Percentiles rank a stretch among this genome's conserved stretches.
phyloP scores from a whole-genome alignment of 2,113 vertebrate species.

The Symphodus melops region DNA sequence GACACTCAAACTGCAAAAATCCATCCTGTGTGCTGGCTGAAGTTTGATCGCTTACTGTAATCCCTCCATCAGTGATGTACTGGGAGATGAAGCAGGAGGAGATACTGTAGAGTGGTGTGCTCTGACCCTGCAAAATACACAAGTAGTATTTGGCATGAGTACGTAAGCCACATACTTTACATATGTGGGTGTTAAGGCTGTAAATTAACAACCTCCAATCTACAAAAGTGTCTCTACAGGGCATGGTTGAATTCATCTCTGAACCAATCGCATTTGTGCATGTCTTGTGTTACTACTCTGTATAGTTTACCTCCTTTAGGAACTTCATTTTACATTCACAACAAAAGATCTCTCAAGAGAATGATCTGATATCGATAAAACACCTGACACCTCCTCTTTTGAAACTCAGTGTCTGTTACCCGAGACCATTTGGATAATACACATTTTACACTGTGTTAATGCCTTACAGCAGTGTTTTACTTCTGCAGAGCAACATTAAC shows the following conservation, averaged over 20 bases:
- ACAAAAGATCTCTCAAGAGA: conserved; percentile 5
- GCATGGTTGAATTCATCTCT: neutral
- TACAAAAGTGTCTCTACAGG: neutral
- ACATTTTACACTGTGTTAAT: conserved; percentile 26
- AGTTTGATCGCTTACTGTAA: conserved; percentile 40
- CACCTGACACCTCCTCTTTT: neutral
- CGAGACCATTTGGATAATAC: conserved; percentile 18
- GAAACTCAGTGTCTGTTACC: neutral
- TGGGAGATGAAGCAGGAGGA: neutral
- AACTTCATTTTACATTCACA: neutral
- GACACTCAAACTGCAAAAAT: conserved; percentile 7
- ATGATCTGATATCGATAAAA: neutral
- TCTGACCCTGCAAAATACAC: conserved; percentile 4
- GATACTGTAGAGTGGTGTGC: conserved; percentile 9
- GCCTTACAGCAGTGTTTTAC: conserved; percentile 32
- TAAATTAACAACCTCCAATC: neutral
- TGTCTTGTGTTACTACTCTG: neutral
- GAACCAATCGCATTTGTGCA: neutral
- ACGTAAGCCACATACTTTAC: neutral
- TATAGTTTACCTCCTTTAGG: conserved; percentile 13
- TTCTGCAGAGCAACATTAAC: conserved; percentile 28
- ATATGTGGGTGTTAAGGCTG: neutral
- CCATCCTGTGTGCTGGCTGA: conserved; percentile 20
- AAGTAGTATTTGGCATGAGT: conserved; percentile 6
- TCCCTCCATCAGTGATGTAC: conserved; percentile 33